Base-by-base conservation (phyloP, 1,140 invertebrate genomes). In the Mizuhopecten yessoensis region DNA sequence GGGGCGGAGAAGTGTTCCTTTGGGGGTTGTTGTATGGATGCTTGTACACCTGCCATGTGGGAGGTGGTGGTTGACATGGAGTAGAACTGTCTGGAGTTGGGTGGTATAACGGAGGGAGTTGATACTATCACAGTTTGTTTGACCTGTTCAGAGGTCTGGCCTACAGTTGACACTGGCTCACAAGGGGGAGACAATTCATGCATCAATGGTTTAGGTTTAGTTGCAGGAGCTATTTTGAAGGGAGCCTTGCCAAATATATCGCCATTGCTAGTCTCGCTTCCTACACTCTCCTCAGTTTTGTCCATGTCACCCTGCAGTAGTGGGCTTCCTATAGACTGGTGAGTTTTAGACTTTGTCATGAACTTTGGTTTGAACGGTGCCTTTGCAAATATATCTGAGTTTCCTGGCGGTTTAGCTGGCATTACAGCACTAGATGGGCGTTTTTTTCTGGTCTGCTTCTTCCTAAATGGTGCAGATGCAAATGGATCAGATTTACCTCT, bases 391-490 rank as follows among this genome's bases (percentile, higher is more conserved):
- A 95, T 92, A 91, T 94, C 94, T 33, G 57, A 23, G 34, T 88
- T 87, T 15, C 87, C 34, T 33, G 86, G 39, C 33, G 91, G 91
- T 92, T 94, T 94, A 39, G 36, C 36, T 34, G 91, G 91, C 20
- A 87, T 39, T 36, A 34, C 49, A 42, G 87, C 29, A 86, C 88
- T 88, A 33, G 33, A 87, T 86, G 95, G 94, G 36, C 94, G 93
- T 91, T 93, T 94, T 89, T 95, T 95, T 42, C 93, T 95, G 33
- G 91, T 89, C 34, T 88, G 89, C 88, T 94, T 95, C 87, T 92
- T 94, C 90, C 94, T 95, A 89, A 96, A 96, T 36, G 96, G 96
- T 45, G 96, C 96, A 91, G 96, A 94, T 89, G 95, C 94, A 93
- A 96, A 96, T 15, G 96, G 94, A 94, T 96, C 96, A 34, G 89